Conservation (phyloP, 1,140 invertebrate species). For the Oedothorax gibbosus region DNA sequence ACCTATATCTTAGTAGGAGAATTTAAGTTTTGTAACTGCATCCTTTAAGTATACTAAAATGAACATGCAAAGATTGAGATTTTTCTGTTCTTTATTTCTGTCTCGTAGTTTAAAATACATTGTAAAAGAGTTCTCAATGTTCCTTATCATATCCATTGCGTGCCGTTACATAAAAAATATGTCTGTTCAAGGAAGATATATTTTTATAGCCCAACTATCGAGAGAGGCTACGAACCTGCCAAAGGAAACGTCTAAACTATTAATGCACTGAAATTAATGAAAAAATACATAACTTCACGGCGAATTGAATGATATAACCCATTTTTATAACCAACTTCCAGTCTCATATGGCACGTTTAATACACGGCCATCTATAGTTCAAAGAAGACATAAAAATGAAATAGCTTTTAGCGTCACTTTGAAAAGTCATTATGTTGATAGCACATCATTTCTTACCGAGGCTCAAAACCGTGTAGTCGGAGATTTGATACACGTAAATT, state of each 20-base stretch:
- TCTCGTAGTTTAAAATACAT: too few relatives aligned
- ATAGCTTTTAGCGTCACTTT: conserved; percentile 38
- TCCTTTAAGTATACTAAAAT: too few relatives aligned
- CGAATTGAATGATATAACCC: not conserved
- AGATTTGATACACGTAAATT: conserved; percentile 18
- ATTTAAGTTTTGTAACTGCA: too few relatives aligned
- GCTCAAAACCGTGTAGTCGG: conserved; percentile 8
- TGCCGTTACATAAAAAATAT: too few relatives aligned
- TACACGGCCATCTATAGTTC: conserved; percentile 16
- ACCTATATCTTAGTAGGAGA: too few relatives aligned
- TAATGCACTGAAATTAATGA: conserved; percentile 48
- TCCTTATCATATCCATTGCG: too few relatives aligned
- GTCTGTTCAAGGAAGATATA: too few relatives aligned
- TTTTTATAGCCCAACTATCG: too few relatives aligned
- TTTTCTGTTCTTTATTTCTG: too few relatives aligned
- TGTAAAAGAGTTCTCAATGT: too few relatives aligned
- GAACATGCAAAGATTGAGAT: too few relatives aligned
- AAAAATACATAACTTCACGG: conserved; percentile 16
- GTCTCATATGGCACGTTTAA: conserved; percentile 24
- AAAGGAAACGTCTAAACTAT: not conserved
- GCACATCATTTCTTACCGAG: conserved; percentile 22
- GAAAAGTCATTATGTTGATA: conserved; percentile 45
- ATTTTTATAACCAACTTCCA: conserved; percentile 19
- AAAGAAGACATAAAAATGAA: conserved; percentile 46
- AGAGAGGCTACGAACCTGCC: too few relatives aligned